phyloP scores from a whole-genome alignment of 2,113 vertebrate species.

The Benitochromis conjunctus region DNA sequence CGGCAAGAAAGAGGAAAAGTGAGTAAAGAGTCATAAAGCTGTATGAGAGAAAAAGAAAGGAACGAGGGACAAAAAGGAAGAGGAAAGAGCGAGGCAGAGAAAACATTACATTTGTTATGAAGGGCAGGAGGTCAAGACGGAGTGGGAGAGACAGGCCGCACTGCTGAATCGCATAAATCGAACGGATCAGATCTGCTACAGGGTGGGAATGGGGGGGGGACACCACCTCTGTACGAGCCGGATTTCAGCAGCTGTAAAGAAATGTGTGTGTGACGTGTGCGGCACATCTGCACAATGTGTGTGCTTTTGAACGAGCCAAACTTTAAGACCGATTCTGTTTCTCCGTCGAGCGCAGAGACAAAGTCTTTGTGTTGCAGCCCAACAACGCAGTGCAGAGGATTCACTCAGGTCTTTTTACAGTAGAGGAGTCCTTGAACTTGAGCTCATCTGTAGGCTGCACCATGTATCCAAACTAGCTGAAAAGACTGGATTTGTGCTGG shows the following conservation, averaged over 20 bases:
- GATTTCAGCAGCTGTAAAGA: not conserved
- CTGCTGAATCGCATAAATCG: conserved; percentile 23
- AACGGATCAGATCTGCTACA: conserved; percentile 35
- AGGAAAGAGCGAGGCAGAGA: not conserved
- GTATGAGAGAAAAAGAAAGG: not conserved
- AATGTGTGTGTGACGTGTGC: not conserved
- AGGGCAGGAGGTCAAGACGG: conserved; percentile 10
- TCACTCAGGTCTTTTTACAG: conserved; percentile 5
- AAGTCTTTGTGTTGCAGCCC: not conserved
- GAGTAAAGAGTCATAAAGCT: not conserved
- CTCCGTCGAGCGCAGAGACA: not conserved
- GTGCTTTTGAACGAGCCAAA: not conserved
- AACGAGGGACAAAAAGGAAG: not conserved
- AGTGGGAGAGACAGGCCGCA: conserved; percentile 3
- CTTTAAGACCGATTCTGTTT: conserved; percentile 2
- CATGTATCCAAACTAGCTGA: not conserved
- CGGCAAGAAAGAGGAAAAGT: not conserved
- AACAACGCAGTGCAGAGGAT: not conserved
- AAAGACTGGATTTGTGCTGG: not conserved
- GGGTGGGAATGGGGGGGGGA: not conserved
- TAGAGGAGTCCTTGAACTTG: conserved; percentile 27
- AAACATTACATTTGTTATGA: not conserved
- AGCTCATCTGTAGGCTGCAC: conserved; percentile 31
- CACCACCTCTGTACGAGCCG: not conserved
- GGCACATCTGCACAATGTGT: not conserved